Evolutionary conservation across 1,140 invertebrate species (phyloP), one percentile per base, ranked within the genome.

Genomic region (Brachionus koreanus): DNA sequence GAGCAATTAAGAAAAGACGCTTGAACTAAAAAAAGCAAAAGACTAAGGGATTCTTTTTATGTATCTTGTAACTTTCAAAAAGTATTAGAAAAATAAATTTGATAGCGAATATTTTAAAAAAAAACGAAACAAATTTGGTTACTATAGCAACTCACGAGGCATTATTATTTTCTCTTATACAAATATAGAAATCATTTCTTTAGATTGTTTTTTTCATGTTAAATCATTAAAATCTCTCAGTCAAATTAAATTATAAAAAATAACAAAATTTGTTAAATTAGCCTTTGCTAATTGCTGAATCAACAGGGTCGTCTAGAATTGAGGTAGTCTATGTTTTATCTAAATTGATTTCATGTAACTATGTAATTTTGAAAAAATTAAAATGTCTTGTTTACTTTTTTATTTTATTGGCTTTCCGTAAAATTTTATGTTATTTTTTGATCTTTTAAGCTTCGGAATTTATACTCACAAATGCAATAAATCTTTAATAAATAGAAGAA

Each of bases 71-170:
- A 5, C 9, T 57, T 57, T 57, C 7, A 23, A 2, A 65, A 69
- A 69, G 37, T 39, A 69, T 69, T 69, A 39, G 37, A 69, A 69
- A 69, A 69, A 69, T 37, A 69, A 39, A 39, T 19, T 39, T 39
- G 35, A 37, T 69, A 39, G 6, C 16, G 13, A 39, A 39, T 19
- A 39, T 39, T 39, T 10, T 16, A 13, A 69, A 69, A 29, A 2
- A 69, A 69, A 39, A 33, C 33, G 37, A 37, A 69, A 69, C 35
- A 69, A 69, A 69, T 69, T 19, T 39, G 12, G 37, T 69, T 69
- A 19, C 65, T 6, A 69, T 69, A n/a, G 65, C 37, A 42, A 69
- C 65, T 39, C 16, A 39, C 65, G 37, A 42, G 65, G 35, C 65
- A 69, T 16, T 69, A n/a, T 12, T n/a, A 69, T 69, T 69, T 37